Percentiles rank a stretch among this genome's conserved stretches.
Evolutionary conservation across 1,140 invertebrate species (phyloP).

Genomic region (Drosophila guanche): DNA sequence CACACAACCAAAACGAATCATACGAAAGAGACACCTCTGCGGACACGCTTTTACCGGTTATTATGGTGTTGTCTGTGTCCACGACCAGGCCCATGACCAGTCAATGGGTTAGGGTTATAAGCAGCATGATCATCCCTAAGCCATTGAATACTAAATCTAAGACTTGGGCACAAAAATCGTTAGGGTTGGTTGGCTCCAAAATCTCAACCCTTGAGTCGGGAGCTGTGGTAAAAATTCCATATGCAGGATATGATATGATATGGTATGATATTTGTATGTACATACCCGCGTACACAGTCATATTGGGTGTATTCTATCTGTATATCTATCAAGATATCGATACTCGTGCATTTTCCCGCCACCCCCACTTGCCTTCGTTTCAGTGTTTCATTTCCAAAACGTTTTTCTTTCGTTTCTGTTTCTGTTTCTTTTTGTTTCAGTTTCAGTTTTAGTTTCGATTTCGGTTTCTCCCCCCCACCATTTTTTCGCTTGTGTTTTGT

Average conservation of each 20-base stretch:
- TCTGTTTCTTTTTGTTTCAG: neutral
- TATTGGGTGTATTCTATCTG: too few relatives aligned
- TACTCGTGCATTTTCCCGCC: slow-evolving; percentile 35
- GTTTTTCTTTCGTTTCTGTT: slow-evolving; percentile 26
- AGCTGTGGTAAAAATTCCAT: too few relatives aligned
- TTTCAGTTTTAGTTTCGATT: neutral
- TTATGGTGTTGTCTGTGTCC: slow-evolving; percentile 8
- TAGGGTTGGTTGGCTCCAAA: too few relatives aligned
- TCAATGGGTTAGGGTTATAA: too few relatives aligned
- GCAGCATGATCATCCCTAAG: too few relatives aligned
- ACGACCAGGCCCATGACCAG: neutral
- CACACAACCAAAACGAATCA: slow-evolving; percentile 11
- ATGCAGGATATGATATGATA: too few relatives aligned
- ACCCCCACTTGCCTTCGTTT: slow-evolving; percentile 25
- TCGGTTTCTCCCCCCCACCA: slow-evolving; percentile 10
- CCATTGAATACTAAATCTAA: too few relatives aligned
- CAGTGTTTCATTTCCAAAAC: slow-evolving; percentile 27
- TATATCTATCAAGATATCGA: slow-evolving; percentile 36
- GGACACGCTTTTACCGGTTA: neutral
- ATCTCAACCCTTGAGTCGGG: too few relatives aligned
- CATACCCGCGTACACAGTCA: slow-evolving; percentile 11
- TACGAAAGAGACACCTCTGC: neutral
- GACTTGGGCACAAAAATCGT: too few relatives aligned
- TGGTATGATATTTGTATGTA: neutral
- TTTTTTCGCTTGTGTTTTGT: slow-evolving; percentile 1